Evolutionary conservation across 53 echinoderm and acorn worm species (phyloP), one percentile per base, ranked within the genome.

Genomic region (Echinometra lucunter): DNA sequence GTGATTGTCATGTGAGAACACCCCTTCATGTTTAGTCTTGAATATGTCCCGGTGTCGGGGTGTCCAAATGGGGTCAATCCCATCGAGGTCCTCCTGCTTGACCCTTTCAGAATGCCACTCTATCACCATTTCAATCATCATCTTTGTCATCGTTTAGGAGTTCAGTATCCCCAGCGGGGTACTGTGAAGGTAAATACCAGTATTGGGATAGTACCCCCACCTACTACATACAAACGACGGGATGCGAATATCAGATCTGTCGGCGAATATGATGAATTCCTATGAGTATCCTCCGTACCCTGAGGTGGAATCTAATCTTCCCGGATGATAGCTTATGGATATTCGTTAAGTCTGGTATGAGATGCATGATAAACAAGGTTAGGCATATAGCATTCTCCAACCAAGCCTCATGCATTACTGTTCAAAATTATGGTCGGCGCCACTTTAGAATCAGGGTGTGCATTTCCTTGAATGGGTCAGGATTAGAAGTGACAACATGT

Each of bases 61-160:
- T 88, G 49, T 88, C 88, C 49, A 32, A 88, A 49, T 56, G 88
- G n/a, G 55, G 88, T 49, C 88, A 88, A 56, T 56, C 88, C 56
- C 49, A 56, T 56, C 56, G 8, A 15, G 88, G 53, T 49, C 56
- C 16, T 56, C 49, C 2, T 30, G 1, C 88, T 88, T 88, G 56
- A 88, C 88, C 88, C 49, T 88, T 88, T 88, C 32, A 56, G 53
- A 32, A 88, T 49, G 55, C 13, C 88, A 88, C 88, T 88, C 88
- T n/a, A 42, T 42, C 78, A 40, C 23, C 42, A 19, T 40, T 42
- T 18, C 78, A 78, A 78, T 78, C 78, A 78, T 78, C 78, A 78
- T 78, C 38, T 78, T 78, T 38, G 78, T 78, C 38, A 78, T 78
- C 38, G 78, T 38, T 42, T 78, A 35, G 78, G 40, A 75, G 38